These are phyloP conservation scores for Urophycis tenuis DNA, from an alignment of 2,797 vertebrate species.

Conservation along the genomic window DNA sequence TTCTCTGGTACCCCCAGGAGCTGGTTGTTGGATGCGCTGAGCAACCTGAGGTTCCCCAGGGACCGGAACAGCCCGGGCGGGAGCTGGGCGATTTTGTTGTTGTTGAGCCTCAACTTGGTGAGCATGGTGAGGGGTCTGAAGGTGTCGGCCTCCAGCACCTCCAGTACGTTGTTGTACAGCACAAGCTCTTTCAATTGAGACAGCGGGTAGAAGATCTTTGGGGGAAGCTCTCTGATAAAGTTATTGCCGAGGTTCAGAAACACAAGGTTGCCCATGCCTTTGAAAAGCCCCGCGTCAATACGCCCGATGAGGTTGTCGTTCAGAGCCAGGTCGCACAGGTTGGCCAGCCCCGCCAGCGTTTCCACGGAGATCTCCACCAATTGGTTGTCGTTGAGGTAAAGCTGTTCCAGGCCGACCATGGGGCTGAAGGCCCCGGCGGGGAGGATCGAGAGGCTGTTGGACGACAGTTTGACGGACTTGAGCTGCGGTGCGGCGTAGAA, in stretches of 20 bases:
- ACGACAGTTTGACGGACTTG: constrained; percentile 70
- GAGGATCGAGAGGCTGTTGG: constrained; percentile 66
- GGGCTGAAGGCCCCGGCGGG: constrained; percentile 69
- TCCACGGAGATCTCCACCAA: constrained; percentile 59
- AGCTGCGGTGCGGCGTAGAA: constrained; percentile 71
- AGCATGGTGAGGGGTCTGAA: constrained; percentile 71
- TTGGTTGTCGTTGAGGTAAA: constrained; percentile 70
- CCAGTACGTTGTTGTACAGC: constrained; percentile 72
- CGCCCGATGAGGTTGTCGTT: constrained; percentile 69
- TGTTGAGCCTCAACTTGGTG: constrained; percentile 65
- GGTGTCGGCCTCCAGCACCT: constrained; percentile 61
- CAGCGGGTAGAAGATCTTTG: constrained; percentile 66
- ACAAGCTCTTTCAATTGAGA: constrained; percentile 62
- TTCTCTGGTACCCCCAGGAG: constrained; percentile 68
- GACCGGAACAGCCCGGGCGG: constrained; percentile 70
- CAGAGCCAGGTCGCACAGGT: constrained; percentile 67
- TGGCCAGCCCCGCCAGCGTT: constrained; percentile 64
- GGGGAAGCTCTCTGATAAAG: constrained; percentile 66
- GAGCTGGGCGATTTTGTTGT: constrained; percentile 70
- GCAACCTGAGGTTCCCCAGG: constrained; percentile 62
- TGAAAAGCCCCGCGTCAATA: constrained; percentile 61
- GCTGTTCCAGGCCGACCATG: constrained; percentile 65
- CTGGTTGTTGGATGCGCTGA: constrained; percentile 74
- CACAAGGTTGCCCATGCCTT: constrained; percentile 64
- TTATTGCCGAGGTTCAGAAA: constrained; percentile 76